A percentile compares a stretch with the other conserved stretches of the same genome.
phyloP scores from a whole-genome alignment of 2,797 vertebrate species.

The Lacerta agilis region DNA sequence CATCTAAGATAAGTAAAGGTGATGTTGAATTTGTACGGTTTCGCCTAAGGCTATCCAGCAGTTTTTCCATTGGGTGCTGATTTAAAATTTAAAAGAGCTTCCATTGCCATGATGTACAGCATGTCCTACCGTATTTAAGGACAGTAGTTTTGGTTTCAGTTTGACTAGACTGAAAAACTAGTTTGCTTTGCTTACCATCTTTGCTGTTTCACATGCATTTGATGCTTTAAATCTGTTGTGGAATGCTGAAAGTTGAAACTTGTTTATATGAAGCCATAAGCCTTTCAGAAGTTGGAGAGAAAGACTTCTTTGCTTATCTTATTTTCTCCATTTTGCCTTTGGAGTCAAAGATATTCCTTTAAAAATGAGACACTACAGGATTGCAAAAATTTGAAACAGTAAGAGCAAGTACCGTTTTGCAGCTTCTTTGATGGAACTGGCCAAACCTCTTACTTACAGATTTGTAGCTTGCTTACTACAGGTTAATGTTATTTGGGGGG shows the following conservation, averaged over 20 bases:
- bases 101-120: slow-evolving; percentile 81
- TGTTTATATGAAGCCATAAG: slow-evolving; percentile 93
- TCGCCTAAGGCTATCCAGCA: slow-evolving; percentile 72
- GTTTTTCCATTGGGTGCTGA: slow-evolving; percentile 65
- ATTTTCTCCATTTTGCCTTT: slow-evolving; percentile 86
- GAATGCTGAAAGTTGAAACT: slow-evolving; percentile 89
- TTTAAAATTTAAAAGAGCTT: slow-evolving; percentile 77
- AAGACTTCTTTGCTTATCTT: slow-evolving; percentile 92
- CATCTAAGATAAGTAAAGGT: slow-evolving; percentile 72
- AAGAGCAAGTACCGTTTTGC: slow-evolving; percentile 81
- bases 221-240: slow-evolving; percentile 89
- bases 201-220: slow-evolving; percentile 90
- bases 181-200: slow-evolving; percentile 99
- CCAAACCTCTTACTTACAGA: slow-evolving; percentile 76
- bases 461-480: slow-evolving; percentile 76
- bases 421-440: slow-evolving; percentile 82
- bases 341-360: slow-evolving; percentile 93
- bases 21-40: slow-evolving; percentile 77
- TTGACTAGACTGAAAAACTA: slow-evolving; percentile 96
- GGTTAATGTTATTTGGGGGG: slow-evolving; percentile 67
- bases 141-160: slow-evolving; percentile 84
- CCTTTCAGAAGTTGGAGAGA: slow-evolving; percentile 96
- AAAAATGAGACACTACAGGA: slow-evolving; percentile 95
- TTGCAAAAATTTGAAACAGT: slow-evolving; percentile 94
- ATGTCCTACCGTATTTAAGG: slow-evolving; percentile 77